Percentiles rank a stretch among this genome's conserved stretches.
phyloP scores from a whole-genome alignment of 1,140 invertebrate genomes.

The Druon quercuslanigerum region DNA sequence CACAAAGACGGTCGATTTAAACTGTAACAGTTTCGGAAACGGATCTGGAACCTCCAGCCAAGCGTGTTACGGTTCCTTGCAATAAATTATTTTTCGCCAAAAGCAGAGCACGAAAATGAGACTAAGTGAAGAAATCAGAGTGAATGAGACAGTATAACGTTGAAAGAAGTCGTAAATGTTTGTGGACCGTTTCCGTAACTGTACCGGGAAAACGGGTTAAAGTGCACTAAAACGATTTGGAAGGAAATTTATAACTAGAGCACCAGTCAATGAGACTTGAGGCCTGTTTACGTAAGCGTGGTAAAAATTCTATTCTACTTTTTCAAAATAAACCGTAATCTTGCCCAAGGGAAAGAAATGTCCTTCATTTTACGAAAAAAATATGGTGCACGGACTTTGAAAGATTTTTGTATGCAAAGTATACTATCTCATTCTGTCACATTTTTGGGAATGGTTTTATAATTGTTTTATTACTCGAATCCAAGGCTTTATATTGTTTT shows the following conservation, averaged over 20 bases:
- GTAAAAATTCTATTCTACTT: slow-evolving; percentile 43
- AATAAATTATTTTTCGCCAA: slow-evolving; percentile 64
- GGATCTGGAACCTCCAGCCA: slow-evolving; percentile 41
- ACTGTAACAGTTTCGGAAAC: slow-evolving; percentile 66
- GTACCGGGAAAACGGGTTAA: slow-evolving; percentile 61
- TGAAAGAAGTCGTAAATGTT: slow-evolving; percentile 50
- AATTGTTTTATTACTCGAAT: too few relatives aligned
- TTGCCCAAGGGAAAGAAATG: neutral
- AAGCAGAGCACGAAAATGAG: slow-evolving; percentile 35
- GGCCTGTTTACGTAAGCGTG: slow-evolving; percentile 51
- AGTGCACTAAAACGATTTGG: slow-evolving; percentile 57
- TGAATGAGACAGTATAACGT: slow-evolving; percentile 13
- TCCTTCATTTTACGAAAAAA: neutral
- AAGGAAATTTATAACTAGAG: slow-evolving; percentile 64
- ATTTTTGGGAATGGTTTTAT: too few relatives aligned
- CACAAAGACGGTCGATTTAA: slow-evolving; percentile 64
- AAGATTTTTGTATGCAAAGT: neutral
- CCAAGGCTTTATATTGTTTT: too few relatives aligned
- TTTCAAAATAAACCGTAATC: slow-evolving; percentile 30
- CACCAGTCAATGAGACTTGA: slow-evolving; percentile 35
- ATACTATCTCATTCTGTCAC: neutral
- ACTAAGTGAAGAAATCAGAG: slow-evolving; percentile 34
- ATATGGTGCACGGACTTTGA: neutral
- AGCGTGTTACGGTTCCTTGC: slow-evolving; percentile 51
- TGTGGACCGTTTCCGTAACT: slow-evolving; percentile 59